Percentiles rank a stretch among this genome's conserved stretches.
Evolutionary conservation across 2,797 vertebrate species (phyloP).

Genomic region (Spatula versicolor): DNA sequence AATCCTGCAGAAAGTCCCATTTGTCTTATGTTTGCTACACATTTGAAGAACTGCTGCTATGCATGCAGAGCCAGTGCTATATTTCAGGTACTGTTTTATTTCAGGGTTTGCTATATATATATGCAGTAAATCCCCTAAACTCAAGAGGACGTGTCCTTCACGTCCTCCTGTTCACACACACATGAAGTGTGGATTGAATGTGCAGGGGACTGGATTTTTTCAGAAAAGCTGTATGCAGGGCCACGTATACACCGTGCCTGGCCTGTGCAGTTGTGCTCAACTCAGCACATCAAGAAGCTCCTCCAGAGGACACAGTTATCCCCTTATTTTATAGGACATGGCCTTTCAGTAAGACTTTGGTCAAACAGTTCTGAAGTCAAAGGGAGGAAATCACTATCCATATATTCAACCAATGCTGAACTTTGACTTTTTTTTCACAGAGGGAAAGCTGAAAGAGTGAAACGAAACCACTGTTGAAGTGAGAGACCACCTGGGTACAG

Average conservation of each 20-base stretch:
- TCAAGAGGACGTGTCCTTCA: rapidly evolving
- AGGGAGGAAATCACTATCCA: neutral
- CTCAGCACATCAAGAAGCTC: neutral
- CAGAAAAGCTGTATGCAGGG: neutral
- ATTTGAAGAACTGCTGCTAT: neutral
- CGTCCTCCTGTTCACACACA: neutral
- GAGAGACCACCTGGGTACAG: neutral
- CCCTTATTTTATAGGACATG: neutral
- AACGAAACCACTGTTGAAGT: neutral
- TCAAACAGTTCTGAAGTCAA: neutral
- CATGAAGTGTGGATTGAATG: rapidly evolving
- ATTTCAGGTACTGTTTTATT: neutral
- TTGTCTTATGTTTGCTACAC: neutral
- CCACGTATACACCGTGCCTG: neutral
- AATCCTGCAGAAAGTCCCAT: neutral
- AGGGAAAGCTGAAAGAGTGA: neutral
- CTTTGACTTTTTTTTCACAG: neutral
- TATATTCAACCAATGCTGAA: neutral
- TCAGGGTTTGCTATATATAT: neutral
- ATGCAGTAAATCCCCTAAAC: neutral
- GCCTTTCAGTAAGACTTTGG: neutral
- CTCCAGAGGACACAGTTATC: neutral
- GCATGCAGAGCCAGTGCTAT: neutral
- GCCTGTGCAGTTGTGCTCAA: neutral
- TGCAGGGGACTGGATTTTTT: neutral